Conservation (phyloP, 2,888 invertebrate genomes). For the Pyrrhosoma nymphula region DNA sequence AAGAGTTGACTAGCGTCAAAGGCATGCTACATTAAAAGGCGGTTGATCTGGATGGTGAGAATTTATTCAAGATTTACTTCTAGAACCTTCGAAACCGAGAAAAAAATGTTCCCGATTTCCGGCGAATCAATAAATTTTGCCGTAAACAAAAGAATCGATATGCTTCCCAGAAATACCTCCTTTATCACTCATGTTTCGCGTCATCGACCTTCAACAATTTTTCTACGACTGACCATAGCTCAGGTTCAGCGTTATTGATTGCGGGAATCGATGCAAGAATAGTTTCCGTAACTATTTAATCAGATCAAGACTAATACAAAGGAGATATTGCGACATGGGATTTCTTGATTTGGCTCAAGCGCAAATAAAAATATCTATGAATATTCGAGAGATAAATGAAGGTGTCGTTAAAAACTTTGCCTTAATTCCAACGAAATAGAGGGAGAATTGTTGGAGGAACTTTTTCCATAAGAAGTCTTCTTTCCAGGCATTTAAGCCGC, state of each 20-base stretch:
- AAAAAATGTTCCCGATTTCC: not conserved
- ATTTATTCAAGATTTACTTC: not conserved
- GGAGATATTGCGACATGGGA: not conserved
- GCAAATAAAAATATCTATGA: too few species aligned
- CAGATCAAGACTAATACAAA: not conserved
- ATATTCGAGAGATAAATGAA: too few species aligned
- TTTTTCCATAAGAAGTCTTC: too few species aligned
- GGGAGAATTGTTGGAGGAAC: too few species aligned
- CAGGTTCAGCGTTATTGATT: not conserved
- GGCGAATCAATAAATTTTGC: not conserved
- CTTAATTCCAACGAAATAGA: too few species aligned
- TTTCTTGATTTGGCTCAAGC: too few species aligned
- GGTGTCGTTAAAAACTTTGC: too few species aligned
- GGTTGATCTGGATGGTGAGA: not conserved
- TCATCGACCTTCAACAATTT: slow-evolving; percentile 16
- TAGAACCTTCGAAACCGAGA: not conserved
- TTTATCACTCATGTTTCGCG: not conserved
- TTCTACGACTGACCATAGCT: not conserved
- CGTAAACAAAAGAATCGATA: not conserved
- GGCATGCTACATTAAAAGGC: not conserved
- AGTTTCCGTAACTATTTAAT: not conserved
- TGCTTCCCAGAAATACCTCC: not conserved
- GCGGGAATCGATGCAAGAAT: not conserved
- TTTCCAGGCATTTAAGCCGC: too few species aligned
- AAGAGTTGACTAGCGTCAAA: not conserved